Conservation (phyloP, 2,888 invertebrate genomes). For the Drosophila imparisetae region DNA sequence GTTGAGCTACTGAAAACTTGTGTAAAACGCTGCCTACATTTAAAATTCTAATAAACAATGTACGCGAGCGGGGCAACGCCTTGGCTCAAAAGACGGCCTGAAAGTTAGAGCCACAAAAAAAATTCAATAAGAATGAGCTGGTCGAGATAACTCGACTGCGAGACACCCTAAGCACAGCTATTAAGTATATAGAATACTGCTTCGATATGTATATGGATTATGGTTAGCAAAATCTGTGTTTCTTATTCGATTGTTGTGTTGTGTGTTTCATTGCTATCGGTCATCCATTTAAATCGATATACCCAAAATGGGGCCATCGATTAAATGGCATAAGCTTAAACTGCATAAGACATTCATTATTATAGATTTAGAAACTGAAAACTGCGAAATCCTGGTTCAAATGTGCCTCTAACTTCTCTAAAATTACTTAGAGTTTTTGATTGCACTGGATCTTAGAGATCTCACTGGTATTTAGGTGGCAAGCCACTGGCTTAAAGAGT, state of each 20-base stretch:
- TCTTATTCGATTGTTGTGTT: too few species aligned
- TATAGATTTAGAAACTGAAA: accelerated
- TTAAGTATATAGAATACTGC: not conserved
- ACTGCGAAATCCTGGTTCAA: not conserved
- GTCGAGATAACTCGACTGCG: not conserved
- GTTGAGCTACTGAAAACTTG: constrained; percentile 69
- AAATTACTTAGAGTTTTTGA: not conserved
- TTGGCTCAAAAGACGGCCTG: constrained; percentile 26
- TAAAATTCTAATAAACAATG: constrained; percentile 69
- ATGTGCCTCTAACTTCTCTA: not conserved
- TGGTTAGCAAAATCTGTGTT: too few species aligned
- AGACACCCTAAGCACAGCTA: not conserved
- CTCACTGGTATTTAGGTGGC: not conserved
- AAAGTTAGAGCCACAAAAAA: constrained; percentile 10
- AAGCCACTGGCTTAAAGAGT: accelerated
- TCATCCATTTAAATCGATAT: too few species aligned
- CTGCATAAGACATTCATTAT: not conserved
- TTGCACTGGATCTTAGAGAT: accelerated
- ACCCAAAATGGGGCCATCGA: too few species aligned
- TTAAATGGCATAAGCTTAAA: accelerated
- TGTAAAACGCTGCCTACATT: constrained; percentile 60
- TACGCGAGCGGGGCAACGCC: constrained; percentile 49
- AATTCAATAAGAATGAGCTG: not conserved
- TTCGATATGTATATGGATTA: too few species aligned
- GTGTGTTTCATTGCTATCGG: not conserved